phyloP scores from a whole-genome alignment of 2,888 invertebrate species.

The Holacanthella duospinosa region DNA sequence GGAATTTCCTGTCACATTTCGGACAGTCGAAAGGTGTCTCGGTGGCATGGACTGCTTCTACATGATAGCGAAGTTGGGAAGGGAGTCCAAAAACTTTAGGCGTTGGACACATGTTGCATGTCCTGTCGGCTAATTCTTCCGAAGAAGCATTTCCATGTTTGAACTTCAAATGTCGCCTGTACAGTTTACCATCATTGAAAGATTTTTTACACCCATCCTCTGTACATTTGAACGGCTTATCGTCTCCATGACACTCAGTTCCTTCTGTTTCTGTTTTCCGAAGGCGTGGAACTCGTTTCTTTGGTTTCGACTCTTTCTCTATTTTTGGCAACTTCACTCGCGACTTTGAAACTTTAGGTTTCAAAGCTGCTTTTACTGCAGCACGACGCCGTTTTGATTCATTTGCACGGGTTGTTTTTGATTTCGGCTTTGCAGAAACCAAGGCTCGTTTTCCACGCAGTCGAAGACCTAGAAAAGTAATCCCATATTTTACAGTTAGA shows the following conservation, averaged over 20 bases:
- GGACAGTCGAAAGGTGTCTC: not conserved
- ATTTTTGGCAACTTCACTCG: not conserved
- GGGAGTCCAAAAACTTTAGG: not conserved
- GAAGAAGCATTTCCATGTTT: not conserved
- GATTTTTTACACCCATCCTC: not conserved
- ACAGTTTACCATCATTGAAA: not conserved
- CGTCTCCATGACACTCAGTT: not conserved
- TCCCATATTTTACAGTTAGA: not conserved
- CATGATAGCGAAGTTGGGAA: not conserved
- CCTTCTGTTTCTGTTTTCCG: not conserved
- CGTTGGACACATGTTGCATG: not conserved
- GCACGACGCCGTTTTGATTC: no score
- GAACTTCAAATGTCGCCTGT: not conserved
- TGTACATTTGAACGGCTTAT: not conserved
- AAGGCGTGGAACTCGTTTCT: not conserved
- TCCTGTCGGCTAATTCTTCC: not conserved
- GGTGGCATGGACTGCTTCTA: not conserved
- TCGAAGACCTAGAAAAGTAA: not conserved
- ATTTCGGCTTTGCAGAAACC: not conserved
- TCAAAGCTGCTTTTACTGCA: no score
- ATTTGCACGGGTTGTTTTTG: no score
- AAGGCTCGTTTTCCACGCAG: not conserved
- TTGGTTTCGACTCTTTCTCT: not conserved
- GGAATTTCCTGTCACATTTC: not conserved
- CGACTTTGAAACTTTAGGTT: not conserved